phyloP scores from a whole-genome alignment of 2,797 vertebrate genomes.

The Syndactyla subalaris region DNA sequence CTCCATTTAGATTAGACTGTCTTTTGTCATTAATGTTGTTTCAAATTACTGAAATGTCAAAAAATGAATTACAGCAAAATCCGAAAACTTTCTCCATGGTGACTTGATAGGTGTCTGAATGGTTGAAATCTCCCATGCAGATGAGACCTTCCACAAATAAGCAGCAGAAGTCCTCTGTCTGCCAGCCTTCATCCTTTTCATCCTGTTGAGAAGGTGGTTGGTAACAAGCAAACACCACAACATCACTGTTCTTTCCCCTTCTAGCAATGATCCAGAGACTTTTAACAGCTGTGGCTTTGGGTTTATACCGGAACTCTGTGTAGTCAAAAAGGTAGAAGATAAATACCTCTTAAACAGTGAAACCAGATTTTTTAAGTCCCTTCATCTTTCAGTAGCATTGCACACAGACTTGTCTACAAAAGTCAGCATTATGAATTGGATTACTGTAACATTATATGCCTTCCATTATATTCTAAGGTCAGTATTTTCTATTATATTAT shows the following conservation, averaged over 20 bases:
- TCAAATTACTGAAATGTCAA: neutral
- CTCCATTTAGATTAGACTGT: neutral
- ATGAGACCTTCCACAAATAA: neutral
- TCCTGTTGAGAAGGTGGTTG: neutral
- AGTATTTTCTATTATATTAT: neutral
- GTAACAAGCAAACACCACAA: neutral
- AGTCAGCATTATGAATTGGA: neutral
- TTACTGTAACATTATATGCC: neutral
- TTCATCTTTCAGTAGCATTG: neutral
- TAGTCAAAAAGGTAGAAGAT: neutral
- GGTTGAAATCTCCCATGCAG: neutral
- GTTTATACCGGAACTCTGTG: neutral
- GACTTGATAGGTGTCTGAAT: neutral
- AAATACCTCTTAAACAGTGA: neutral
- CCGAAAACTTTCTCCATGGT: neutral
- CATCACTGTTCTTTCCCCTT: neutral
- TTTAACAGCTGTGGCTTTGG: neutral
- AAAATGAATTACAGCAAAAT: neutral
- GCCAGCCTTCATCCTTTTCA: neutral
- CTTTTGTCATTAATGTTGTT: neutral
- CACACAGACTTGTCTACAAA: neutral
- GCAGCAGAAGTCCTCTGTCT: neutral
- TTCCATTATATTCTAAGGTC: neutral
- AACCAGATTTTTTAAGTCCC: neutral
- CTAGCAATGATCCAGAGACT: neutral